These are phyloP conservation scores for Cardiocondyla obscurior DNA, from an alignment of 1,140 invertebrate species.

Conservation along the genomic window DNA sequence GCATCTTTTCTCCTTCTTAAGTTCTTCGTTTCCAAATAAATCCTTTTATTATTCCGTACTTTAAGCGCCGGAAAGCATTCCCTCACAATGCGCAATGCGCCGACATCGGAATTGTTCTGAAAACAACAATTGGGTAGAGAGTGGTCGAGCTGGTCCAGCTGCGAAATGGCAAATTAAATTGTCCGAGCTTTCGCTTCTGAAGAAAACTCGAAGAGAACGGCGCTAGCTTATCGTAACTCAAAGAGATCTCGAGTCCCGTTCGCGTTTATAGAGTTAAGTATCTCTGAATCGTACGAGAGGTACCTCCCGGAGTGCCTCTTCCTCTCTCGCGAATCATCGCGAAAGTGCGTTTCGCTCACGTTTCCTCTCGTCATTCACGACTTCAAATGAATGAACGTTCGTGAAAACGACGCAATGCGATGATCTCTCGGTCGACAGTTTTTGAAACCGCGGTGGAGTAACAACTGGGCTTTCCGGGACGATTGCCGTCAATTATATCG, in stretches of 20 bases:
- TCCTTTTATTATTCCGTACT: background rate
- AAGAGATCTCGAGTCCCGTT: background rate
- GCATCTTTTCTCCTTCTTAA: background rate
- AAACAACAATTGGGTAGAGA: background rate
- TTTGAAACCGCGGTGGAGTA: too few relatives aligned
- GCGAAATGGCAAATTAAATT: conserved; percentile 16
- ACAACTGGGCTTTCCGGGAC: too few relatives aligned
- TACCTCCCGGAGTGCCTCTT: background rate
- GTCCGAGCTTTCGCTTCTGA: background rate
- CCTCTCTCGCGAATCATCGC: conserved; percentile 3
- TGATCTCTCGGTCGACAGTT: background rate
- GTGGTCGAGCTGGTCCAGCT: background rate
- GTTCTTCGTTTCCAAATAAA: background rate
- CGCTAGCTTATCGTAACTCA: background rate
- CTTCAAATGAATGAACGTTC: conserved; percentile 1
- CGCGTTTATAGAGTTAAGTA: conserved; percentile 33
- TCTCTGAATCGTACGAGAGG: conserved; percentile 18
- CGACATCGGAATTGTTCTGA: background rate
- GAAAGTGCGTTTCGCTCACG: background rate
- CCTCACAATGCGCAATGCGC: too few relatives aligned
- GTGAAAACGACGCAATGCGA: background rate
- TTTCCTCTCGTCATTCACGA: background rate
- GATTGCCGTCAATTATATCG: too few relatives aligned
- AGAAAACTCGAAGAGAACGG: background rate
- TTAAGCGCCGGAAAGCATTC: background rate